Conservation (phyloP, 2,888 invertebrate species). For the Drosophila mayaguana region DNA sequence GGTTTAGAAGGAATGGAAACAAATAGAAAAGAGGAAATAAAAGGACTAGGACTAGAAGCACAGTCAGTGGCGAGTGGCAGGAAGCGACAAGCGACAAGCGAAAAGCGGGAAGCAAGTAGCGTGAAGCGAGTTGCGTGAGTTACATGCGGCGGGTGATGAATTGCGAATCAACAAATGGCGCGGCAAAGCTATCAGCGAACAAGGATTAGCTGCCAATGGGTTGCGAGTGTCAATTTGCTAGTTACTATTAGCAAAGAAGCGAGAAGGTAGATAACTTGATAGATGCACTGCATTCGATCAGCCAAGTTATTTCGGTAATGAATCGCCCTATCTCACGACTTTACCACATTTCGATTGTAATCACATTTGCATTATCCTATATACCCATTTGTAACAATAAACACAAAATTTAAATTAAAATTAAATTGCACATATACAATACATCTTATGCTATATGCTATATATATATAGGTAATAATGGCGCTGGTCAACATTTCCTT, state of each 20-base stretch:
- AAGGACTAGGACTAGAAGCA: not conserved
- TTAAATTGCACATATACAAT: slow-evolving; percentile 32
- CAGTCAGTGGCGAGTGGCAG: not conserved
- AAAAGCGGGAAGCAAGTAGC: not conserved
- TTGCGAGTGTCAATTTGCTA: not conserved
- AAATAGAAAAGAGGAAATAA: not conserved
- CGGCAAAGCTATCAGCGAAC: not conserved
- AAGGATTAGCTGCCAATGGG: not conserved
- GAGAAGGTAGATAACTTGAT: not conserved
- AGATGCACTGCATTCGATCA: not conserved
- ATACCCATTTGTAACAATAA: slow-evolving; percentile 51
- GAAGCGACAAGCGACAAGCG: not conserved
- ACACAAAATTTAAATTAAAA: slow-evolving; percentile 33
- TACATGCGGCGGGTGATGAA: not conserved
- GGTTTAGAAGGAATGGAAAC: not conserved
- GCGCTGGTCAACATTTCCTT: slow-evolving; percentile 19
- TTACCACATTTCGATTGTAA: slow-evolving; percentile 45
- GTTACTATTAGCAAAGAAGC: not conserved
- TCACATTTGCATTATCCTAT: slow-evolving; percentile 45
- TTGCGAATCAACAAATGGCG: not conserved
- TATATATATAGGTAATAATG: slow-evolving; percentile 3
- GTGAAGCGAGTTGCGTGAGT: not conserved
- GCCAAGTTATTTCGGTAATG: slow-evolving; percentile 3
- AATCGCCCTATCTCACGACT: slow-evolving; percentile 7
- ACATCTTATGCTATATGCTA: slow-evolving; percentile 5